Percentiles rank a stretch among this genome's conserved stretches.
These are phyloP conservation scores for Chrysotoxum bicinctum DNA, from an alignment of 2,888 invertebrate species.

Conservation along the genomic window DNA sequence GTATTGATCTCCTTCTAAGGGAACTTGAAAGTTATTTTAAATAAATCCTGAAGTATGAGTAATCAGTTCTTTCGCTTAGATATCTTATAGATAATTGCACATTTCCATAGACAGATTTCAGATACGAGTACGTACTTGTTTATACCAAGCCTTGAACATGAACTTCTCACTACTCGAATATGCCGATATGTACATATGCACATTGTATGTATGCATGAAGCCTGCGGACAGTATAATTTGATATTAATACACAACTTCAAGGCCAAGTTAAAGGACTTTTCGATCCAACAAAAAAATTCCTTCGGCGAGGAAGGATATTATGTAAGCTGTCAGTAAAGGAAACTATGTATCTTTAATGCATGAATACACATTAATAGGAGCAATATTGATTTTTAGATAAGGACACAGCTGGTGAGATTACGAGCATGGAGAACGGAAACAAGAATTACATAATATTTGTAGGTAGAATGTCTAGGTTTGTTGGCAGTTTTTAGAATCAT, in stretches of 20 bases:
- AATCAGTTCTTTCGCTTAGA: neutral
- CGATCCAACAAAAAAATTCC: neutral
- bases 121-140: neutral
- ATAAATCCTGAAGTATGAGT: neutral
- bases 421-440: neutral
- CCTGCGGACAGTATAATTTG: neutral
- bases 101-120: neutral
- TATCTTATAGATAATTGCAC: neutral
- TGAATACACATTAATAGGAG: constrained; percentile 28
- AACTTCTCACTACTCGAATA: neutral
- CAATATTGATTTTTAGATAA: constrained; percentile 37
- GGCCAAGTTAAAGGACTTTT: constrained; percentile 24
- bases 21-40: neutral
- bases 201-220: neutral
- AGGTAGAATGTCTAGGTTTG: neutral
- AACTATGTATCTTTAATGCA: constrained; percentile 26
- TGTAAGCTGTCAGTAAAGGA: neutral
- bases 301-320: neutral
- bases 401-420: neutral
- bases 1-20: neutral
- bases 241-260: neutral
- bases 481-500: neutral
- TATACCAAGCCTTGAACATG: neutral
- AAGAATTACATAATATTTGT: neutral
- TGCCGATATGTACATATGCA: neutral